Base-by-base conservation (phyloP, 2,113 vertebrate genomes). In the Xenotilapia flavipinnis region DNA sequence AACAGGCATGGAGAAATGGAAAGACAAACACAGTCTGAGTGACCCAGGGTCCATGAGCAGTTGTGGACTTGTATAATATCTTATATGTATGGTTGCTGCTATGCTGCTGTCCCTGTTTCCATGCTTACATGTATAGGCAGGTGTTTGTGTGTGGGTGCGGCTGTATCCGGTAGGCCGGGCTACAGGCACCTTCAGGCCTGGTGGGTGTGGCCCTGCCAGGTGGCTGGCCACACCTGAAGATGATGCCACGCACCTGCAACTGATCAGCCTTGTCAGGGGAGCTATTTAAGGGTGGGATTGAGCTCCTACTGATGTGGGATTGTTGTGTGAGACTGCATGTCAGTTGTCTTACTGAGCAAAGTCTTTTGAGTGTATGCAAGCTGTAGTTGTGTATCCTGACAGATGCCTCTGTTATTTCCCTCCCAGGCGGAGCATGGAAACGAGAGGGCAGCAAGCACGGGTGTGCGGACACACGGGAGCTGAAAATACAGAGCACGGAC, bases 271-370 rank as follows among this genome's bases (percentile, higher is more conserved):
- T 17, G 26, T 60, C 56, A 60, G 56, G 5, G 26, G 56, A 31
- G 56, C 14, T 60, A 60, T 60, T 60, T 60, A 31, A 60, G 56
- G 14, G 56, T 31, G 14, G 31, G 8, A 60, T 17, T 60, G 56
- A 10, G 14, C 26, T 0, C 56, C 14, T 17, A 31, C 14, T 60
- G 26, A 60, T 60, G 56, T 60, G 14, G 1, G 26, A 17, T 60
- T 10, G 14, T 17, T 60, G 5, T 17, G 14, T 6, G 56, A 60
- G 26, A 17, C 2, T 0, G 8, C 26, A 60, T 31, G 3, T 1
- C 14, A 31, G 26, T 31, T 9, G 8, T 3, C 56, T 4, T 60
- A 17, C 5, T 31, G 26, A 0, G 56, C 3, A 9, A 60, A 17
- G 26, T 0, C 0, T 17, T 10, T 60, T 60, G 14, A 6, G 56